phyloP scores from a whole-genome alignment of 2,888 invertebrate genomes.

The Drosophila infuscata region DNA sequence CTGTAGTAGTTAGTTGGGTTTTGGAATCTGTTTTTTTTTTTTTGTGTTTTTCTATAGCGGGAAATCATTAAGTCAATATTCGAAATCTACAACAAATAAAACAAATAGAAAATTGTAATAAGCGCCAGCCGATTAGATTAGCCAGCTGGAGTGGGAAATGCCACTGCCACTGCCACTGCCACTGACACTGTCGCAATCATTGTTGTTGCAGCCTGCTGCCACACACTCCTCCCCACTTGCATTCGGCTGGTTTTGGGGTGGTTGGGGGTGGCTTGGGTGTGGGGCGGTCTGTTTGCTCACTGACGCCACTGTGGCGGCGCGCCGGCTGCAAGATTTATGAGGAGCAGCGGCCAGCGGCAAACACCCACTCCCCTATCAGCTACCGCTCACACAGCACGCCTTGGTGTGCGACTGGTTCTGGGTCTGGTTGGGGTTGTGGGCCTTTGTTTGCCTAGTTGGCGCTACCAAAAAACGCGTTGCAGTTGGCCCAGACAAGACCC shows the following conservation, averaged over 20 bases:
- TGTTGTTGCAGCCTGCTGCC: conserved; percentile 4
- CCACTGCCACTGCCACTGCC: conserved; percentile 15
- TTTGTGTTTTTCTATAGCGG: not conserved
- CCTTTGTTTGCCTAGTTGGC: conserved; percentile 72
- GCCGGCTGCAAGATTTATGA: conserved; percentile 81
- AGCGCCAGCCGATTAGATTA: conserved; percentile 79
- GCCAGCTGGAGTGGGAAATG: conserved; percentile 22
- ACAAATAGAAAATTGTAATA: conserved; percentile 73
- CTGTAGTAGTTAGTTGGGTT: not conserved
- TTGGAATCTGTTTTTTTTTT: not conserved
- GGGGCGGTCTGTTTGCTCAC: conserved; percentile 72
- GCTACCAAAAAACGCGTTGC: conserved; percentile 55
- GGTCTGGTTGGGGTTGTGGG: conserved; percentile 2
- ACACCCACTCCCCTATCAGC: not conserved
- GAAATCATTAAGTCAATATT: conserved; percentile 63
- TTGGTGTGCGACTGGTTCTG: not conserved
- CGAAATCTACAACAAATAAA: conserved; percentile 53
- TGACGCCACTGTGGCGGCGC: conserved; percentile 84
- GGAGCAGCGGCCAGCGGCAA: conserved; percentile 47
- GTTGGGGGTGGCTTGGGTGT: not conserved
- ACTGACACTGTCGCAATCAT: conserved; percentile 9
- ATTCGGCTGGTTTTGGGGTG: not conserved
- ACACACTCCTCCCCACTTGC: conserved; percentile 39
- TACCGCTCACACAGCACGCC: conserved; percentile 9
- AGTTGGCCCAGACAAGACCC: conserved; percentile 28